Evolutionary conservation across 2,888 invertebrate species (phyloP), one percentile per base, ranked within the genome.

Genomic region (Mythimna pallens): DNA sequence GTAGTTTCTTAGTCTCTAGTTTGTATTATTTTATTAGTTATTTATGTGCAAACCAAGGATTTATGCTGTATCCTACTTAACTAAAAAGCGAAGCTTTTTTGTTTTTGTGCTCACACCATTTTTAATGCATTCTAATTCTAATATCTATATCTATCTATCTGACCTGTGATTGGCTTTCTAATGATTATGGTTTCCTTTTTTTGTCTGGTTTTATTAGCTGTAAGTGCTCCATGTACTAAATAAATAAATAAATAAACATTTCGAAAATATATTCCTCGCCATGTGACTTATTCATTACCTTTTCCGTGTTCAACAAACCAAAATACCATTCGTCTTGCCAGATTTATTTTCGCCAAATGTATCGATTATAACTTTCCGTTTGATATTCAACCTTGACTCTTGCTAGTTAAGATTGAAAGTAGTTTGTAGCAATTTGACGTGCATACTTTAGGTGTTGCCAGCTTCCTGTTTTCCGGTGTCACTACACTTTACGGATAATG

Each of bases 401-500:
- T 43, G 12, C 0, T 0, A 0, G 0, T 7, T 47, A 58, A 2
- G 61, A 17, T 80, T 76, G 20, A 71, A 70, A 68, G 14, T 58
- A 30, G 47, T 68, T 58, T 63, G 71, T 30, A 63, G 22, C 30
- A n/a, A 55, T 65, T 69, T 69, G 63, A 65, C n/a, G 20, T 43
- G 25, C 34, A 71, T 4, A 50, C 22, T 17, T 54, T 55, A 25
- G n/a, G 62, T 72, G 43, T 76, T 72, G 63, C 65, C 34, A 62
- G 40, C n/a, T 80, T 76, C 72, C 68, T 59, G 68, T 72, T 52
- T 69, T 69, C 65, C 72, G 77, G 63, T 59, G 62, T 68, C 64
- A 70, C 12, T 61, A 61, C 10, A 68, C 17, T 65, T 61, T 62
- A 40, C 12, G 40, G 47, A 58, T 74, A 66, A 54, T 47, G 34